A percentile compares a stretch with the other conserved stretches of the same genome.
Conservation (phyloP, 2,113 vertebrate species). For the Fulmarus glacialis region DNA sequence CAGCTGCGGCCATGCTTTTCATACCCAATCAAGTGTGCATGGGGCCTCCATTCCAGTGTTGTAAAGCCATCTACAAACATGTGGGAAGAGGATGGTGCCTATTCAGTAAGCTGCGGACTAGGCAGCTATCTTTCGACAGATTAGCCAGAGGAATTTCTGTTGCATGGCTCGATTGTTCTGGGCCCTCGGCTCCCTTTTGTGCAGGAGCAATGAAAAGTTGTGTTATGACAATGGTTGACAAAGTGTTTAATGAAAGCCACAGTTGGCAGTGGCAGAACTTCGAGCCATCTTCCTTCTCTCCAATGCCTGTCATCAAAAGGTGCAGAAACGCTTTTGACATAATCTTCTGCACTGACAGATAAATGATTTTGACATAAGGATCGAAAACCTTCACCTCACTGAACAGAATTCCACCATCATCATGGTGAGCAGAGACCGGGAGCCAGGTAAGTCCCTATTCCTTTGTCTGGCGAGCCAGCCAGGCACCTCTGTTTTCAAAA, state of each 20-base stretch:
- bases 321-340: conserved; percentile 55
- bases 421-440: background rate
- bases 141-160: conserved; percentile 80
- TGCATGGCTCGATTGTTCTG: conserved; percentile 73
- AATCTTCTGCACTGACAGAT: conserved; percentile 66
- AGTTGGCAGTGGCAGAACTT: conserved; percentile 65
- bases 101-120: conserved; percentile 70
- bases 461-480: background rate
- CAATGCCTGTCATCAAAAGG: conserved; percentile 64
- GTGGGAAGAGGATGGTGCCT: conserved; percentile 55
- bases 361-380: conserved; percentile 61
- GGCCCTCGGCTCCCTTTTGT: conserved; percentile 80
- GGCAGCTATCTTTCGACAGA: conserved; percentile 81
- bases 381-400: conserved; percentile 31
- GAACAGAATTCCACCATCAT: conserved; percentile 29
- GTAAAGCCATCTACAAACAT: conserved; percentile 44
- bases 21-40: conserved; percentile 61
- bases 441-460: background rate
- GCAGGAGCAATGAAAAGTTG: conserved; percentile 65
- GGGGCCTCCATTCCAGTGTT: background rate
- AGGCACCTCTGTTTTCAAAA: background rate
- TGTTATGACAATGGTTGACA: conserved; percentile 79
- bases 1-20: conserved; percentile 49
- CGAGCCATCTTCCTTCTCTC: conserved; percentile 40
- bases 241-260: conserved; percentile 79